Conservation (phyloP, 2,888 invertebrate genomes). For the Strigamia maritima region DNA sequence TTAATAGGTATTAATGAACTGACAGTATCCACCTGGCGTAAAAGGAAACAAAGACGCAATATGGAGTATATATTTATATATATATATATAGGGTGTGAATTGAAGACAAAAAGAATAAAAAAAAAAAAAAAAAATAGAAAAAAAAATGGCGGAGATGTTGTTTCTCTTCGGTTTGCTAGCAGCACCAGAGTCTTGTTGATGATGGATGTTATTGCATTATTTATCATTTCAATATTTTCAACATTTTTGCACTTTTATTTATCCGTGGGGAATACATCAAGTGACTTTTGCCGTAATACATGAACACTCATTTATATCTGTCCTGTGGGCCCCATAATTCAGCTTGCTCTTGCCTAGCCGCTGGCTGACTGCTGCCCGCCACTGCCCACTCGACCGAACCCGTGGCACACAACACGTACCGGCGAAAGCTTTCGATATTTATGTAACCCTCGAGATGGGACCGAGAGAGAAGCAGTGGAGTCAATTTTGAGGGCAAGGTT, state of each 20-base stretch:
- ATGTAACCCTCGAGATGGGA: conserved; percentile 37
- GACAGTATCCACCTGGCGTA: too few relatives aligned
- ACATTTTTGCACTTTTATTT: conserved; percentile 41
- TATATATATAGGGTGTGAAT: not conserved
- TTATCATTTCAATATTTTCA: conserved; percentile 41
- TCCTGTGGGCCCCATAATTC: conserved; percentile 39
- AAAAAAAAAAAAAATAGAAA: not conserved
- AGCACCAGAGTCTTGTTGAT: not conserved
- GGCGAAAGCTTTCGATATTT: conserved; percentile 34
- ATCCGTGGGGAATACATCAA: conserved; percentile 40
- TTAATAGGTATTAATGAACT: too few relatives aligned
- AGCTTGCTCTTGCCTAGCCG: conserved; percentile 29
- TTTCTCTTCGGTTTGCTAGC: not conserved
- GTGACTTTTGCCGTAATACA: conserved; percentile 40
- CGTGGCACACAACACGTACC: conserved; percentile 32
- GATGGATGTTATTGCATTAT: conserved; percentile 41
- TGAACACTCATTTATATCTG: conserved; percentile 41
- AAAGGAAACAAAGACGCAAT: too few relatives aligned
- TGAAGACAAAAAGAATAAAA: not conserved
- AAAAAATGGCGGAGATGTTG: not conserved
- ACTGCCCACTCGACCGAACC: conserved; percentile 34
- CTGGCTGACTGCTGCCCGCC: conserved; percentile 34
- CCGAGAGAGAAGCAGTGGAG: not conserved
- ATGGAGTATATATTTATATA: too few relatives aligned
- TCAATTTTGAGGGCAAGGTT: conserved; percentile 22